phyloP scores from a whole-genome alignment of 2,888 invertebrate genomes.

The Eurytoma californica region DNA sequence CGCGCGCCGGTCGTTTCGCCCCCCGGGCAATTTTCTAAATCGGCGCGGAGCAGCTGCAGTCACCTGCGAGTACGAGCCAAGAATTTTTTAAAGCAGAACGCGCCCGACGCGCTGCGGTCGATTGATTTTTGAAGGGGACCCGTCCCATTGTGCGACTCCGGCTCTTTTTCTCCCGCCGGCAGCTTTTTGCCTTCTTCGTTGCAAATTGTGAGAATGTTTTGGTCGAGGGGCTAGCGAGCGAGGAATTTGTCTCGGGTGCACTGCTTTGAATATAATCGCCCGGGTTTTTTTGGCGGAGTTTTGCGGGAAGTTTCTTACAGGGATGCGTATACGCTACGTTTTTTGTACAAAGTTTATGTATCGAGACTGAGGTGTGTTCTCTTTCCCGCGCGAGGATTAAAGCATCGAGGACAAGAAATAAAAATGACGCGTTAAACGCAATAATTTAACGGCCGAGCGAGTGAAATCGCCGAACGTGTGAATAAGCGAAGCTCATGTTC shows the following conservation, averaged over 20 bases:
- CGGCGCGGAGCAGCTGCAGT: conserved; percentile 63
- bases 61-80: conserved; percentile 3
- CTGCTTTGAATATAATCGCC: too few relatives aligned
- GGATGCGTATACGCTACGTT: too few relatives aligned
- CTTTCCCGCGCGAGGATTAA: too few relatives aligned
- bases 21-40: conserved; percentile 66
- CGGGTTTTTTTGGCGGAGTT: too few relatives aligned
- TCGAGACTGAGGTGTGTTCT: too few relatives aligned
- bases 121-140: conserved; percentile 9
- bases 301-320: too few relatives aligned
- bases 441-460: conserved; percentile 18
- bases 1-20: conserved; percentile 45
- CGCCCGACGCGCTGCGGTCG: conserved; percentile 3
- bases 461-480: conserved; percentile 6
- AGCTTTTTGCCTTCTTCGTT: too few relatives aligned
- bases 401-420: not conserved
- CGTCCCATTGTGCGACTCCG: not conserved
- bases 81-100: not conserved
- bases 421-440: not conserved
- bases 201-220: not conserved
- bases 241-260: too few relatives aligned
- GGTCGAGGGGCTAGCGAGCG: not conserved
- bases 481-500: conserved; percentile 37
- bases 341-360: too few relatives aligned
- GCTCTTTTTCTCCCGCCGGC: too few relatives aligned